These are phyloP conservation scores for Tauraco hartlaubi DNA, from an alignment of 2,797 vertebrate species.

Conservation along the genomic window DNA sequence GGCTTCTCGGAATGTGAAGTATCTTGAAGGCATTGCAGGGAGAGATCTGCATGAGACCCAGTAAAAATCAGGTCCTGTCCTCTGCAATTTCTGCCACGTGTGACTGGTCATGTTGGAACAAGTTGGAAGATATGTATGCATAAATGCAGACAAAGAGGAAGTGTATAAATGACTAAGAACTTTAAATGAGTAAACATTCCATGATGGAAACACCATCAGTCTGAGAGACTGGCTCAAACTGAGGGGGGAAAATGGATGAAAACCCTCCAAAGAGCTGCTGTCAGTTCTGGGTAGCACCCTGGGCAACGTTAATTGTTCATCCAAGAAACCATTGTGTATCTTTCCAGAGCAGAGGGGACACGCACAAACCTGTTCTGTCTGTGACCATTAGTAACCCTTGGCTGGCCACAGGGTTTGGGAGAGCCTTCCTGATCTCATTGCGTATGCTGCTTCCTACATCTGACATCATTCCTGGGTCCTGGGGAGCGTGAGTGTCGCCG, in stretches of 20 bases:
- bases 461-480: neutral
- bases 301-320: neutral
- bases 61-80: neutral
- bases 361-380: neutral
- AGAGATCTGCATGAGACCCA: neutral
- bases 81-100: neutral
- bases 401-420: neutral
- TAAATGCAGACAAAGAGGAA: neutral
- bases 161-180: neutral
- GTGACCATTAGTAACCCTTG: neutral
- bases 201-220: fast-evolving
- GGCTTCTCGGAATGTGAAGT: neutral
- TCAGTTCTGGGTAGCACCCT: neutral
- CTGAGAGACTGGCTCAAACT: neutral
- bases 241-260: neutral
- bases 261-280: neutral
- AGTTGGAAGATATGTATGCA: neutral
- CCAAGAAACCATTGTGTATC: neutral
- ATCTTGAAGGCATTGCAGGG: neutral
- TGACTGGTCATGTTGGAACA: neutral
- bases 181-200: neutral
- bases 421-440: neutral
- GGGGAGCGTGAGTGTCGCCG: neutral
- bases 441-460: neutral
- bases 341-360: neutral